Evolutionary conservation across 2,888 invertebrate genomes (phyloP), one percentile per base, ranked within the genome.

Genomic region (Papilio protenor): DNA sequence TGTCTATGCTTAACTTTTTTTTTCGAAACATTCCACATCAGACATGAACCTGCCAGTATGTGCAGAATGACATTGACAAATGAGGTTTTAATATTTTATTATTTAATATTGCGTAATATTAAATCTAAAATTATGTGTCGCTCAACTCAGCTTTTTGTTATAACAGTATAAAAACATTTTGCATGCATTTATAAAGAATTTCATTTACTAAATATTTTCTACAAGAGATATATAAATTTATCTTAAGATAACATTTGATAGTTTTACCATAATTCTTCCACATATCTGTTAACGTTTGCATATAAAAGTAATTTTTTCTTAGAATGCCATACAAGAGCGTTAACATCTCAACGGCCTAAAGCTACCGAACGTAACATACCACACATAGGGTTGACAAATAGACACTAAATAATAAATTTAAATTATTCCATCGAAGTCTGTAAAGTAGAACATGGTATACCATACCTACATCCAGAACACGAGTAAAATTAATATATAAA

Each of bases 1-100:
- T 88, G 86, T 90, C 87, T 88, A 88, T 88, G 85, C 82, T 81
- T 77, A 33, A 49, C 70, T 69, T 64, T 73, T 76, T 76, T 76
- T 69, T 21, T 21, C 57, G 27, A 23, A 61, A 69, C 73, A 69
- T 72, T 72, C 75, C 69, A 47, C n/a, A 18, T 14, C 10, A 66
- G 40, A n/a, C 57, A 47, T 27, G 55, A 69, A 64, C 70, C 69
- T 59, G 70, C 73, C 73, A 59, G 76, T 49, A 23, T 47, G 71
- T 70, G 21, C 16, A 8, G 10, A 59, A 47, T 76, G 47, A 73
- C n/a, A 5, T 47, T 73, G 52, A 55, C 27, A 55, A 45, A 73
- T 61, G 27, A 71, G 27, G 52, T 18, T 33, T 72, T 77, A 71
- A 59, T 52, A 52, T 76, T 76, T 72, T 70, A 75, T 49, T 57